phyloP scores from a whole-genome alignment of 2,888 invertebrate genomes.

The Ethmia dodecea region DNA sequence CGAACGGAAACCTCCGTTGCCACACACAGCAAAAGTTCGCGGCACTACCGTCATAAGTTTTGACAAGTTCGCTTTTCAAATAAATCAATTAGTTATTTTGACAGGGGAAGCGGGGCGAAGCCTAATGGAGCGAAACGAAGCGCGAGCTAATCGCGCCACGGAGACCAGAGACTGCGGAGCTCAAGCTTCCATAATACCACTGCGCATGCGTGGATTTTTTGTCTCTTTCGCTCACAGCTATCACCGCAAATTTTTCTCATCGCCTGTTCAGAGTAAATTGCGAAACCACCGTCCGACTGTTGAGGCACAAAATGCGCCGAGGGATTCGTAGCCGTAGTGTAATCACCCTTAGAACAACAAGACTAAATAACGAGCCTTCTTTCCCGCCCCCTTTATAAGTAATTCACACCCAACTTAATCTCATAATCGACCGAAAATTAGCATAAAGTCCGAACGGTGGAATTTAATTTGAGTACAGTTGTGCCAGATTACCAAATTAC shows the following conservation, averaged over 20 bases:
- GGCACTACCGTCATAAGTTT: slow-evolving; percentile 35
- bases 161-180: slow-evolving; percentile 43
- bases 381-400: slow-evolving; percentile 35
- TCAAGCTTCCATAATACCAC: slow-evolving; percentile 24
- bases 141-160: slow-evolving; percentile 36
- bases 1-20: slow-evolving; percentile 11
- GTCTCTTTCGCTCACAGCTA: slow-evolving; percentile 18
- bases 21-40: slow-evolving; percentile 24
- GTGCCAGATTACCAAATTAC: slow-evolving; percentile 30
- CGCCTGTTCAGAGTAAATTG: slow-evolving; percentile 61
- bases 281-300: slow-evolving; percentile 57
- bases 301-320: slow-evolving; percentile 48
- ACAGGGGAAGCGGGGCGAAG: slow-evolving; percentile 38
- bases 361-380: slow-evolving; percentile 51
- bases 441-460: slow-evolving; percentile 33
- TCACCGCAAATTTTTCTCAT: slow-evolving; percentile 65
- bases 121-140: slow-evolving; percentile 29
- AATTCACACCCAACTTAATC: slow-evolving; percentile 52
- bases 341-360: slow-evolving; percentile 60
- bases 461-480: slow-evolving; percentile 33
- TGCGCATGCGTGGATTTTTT: slow-evolving; percentile 39
- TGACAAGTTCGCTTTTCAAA: slow-evolving; percentile 38
- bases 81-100: slow-evolving; percentile 67
- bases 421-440: slow-evolving; percentile 50
- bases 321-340: slow-evolving; percentile 51